Conservation (phyloP, 2,888 invertebrate genomes). For the Torymus aiolomorphi region DNA sequence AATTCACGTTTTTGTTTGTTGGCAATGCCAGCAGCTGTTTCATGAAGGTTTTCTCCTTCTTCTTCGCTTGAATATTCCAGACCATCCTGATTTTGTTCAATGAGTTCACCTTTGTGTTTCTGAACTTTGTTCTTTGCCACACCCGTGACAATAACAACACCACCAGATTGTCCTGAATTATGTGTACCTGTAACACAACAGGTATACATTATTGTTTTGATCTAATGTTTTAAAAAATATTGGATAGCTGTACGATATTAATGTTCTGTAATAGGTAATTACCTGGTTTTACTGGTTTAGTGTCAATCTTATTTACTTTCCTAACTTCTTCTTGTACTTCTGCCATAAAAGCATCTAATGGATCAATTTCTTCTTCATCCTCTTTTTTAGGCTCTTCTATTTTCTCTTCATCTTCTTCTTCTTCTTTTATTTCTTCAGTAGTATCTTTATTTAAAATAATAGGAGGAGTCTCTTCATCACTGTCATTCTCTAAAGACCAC, state of each 20-base stretch:
- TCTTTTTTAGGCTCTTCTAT: conserved; percentile 78
- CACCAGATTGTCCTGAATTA: conserved; percentile 69
- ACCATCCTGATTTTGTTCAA: conserved; percentile 98
- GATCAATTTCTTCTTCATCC: conserved; percentile 91
- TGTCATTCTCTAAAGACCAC: conserved; percentile 97
- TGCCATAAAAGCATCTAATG: conserved; percentile 98
- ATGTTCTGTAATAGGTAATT: not conserved
- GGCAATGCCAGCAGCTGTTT: conserved; percentile 90
- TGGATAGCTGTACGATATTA: not conserved
- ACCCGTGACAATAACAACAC: conserved; percentile 89
- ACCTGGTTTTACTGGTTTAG: conserved; percentile 77
- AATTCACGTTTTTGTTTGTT: conserved; percentile 95
- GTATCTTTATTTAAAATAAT: conserved; percentile 69
- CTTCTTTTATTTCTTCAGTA: conserved; percentile 70
- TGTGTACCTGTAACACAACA: conserved; percentile 30
- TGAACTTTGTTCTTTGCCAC: conserved; percentile 87
- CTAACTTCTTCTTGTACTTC: conserved; percentile 90
- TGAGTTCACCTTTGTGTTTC: conserved; percentile 96
- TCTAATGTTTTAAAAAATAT: not conserved
- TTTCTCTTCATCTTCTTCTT: conserved; percentile 75
- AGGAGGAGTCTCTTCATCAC: conserved; percentile 81
- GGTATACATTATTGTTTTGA: not conserved
- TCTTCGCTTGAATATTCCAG: conserved; percentile 98
- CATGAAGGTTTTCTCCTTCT: conserved; percentile 94
- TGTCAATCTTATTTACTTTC: conserved; percentile 86